phyloP scores from a whole-genome alignment of 1,140 invertebrate species.

The Zaprionus lachaisei region DNA sequence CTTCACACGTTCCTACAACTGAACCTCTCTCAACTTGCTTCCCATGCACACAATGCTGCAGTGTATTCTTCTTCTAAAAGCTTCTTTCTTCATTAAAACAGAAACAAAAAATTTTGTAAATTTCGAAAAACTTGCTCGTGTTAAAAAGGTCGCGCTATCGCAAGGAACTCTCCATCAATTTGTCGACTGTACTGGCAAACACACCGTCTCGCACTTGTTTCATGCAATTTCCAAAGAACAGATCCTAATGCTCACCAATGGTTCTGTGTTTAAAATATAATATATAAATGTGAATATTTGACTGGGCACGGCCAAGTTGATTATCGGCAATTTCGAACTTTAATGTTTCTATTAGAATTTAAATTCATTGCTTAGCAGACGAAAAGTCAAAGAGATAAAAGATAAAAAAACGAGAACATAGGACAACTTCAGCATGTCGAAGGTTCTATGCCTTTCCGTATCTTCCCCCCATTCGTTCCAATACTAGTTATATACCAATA shows the following conservation, averaged over 20 bases:
- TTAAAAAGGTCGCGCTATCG: neutral
- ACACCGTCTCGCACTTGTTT: neutral
- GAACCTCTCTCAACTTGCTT: neutral
- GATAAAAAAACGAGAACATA: too few species aligned
- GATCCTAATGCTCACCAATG: neutral
- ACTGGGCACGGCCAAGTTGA: neutral
- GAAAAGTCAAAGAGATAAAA: too few species aligned
- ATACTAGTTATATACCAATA: too few species aligned
- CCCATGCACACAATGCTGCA: too few species aligned
- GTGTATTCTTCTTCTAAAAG: too few species aligned
- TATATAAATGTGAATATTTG: neutral
- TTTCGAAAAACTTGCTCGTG: neutral
- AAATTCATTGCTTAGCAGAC: neutral
- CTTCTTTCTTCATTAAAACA: too few species aligned
- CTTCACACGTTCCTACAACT: neutral
- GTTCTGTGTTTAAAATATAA: neutral
- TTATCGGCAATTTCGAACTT: neutral
- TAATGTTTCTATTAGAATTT: neutral
- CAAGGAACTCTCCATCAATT: conserved; percentile 1
- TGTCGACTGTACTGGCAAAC: neutral
- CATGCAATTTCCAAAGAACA: neutral
- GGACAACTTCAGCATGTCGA: too few species aligned
- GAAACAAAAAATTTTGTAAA: neutral
- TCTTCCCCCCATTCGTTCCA: too few species aligned
- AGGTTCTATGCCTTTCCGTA: too few species aligned